These are phyloP conservation scores for Agrypnia vestita DNA, from an alignment of 1,140 invertebrate species.

Conservation along the genomic window DNA sequence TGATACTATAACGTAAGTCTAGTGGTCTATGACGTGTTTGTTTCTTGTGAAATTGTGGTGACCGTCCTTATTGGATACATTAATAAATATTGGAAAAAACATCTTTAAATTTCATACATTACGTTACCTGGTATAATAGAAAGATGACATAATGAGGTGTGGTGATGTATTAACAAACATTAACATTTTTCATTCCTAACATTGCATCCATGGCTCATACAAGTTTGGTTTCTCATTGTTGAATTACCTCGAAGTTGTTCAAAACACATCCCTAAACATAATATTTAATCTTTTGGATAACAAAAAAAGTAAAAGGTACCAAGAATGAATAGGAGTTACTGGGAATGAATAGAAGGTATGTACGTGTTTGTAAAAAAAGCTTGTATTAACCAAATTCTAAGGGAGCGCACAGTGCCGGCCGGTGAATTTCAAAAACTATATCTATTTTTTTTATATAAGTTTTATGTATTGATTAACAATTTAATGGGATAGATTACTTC, in stretches of 20 bases:
- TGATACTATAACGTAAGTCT: too few relatives aligned
- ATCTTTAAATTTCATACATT: too few relatives aligned
- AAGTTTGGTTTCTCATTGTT: background rate
- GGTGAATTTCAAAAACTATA: background rate
- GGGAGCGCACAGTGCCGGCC: conserved; percentile 2
- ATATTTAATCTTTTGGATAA: conserved; percentile 54
- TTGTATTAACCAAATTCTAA: conserved; percentile 50
- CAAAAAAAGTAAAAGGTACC: conserved; percentile 51
- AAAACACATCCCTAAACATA: conserved; percentile 55
- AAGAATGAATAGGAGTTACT: conserved; percentile 48
- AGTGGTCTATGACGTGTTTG: too few relatives aligned
- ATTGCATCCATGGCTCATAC: background rate
- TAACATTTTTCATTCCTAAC: background rate
- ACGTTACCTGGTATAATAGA: too few relatives aligned
- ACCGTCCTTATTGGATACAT: too few relatives aligned
- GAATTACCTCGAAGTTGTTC: conserved; percentile 37
- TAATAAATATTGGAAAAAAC: too few relatives aligned
- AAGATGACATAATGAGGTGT: too few relatives aligned
- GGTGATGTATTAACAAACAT: too few relatives aligned
- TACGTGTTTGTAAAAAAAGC: conserved; percentile 56
- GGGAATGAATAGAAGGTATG: background rate
- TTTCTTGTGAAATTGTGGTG: too few relatives aligned
- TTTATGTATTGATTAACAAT: too few relatives aligned
- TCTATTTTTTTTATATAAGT: too few relatives aligned
- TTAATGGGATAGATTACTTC: too few relatives aligned